Percentiles rank a stretch among this genome's conserved stretches.
Conservation (phyloP, 2,113 vertebrate genomes). For the Calypte anna region DNA sequence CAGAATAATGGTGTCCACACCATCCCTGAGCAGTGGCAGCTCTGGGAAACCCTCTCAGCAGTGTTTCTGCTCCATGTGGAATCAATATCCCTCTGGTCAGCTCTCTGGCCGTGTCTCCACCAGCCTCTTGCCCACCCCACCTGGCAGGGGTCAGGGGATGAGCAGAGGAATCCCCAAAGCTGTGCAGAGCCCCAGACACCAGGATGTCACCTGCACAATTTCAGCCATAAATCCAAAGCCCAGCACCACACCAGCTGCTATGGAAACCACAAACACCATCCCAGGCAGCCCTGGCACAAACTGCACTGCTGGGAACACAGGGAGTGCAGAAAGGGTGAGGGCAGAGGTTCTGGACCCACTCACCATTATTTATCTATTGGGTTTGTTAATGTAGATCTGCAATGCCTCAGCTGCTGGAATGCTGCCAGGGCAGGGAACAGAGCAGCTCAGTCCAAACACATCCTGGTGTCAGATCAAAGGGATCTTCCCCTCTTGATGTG, state of each 20-base stretch:
- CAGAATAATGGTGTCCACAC: accelerated
- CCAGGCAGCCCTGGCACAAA: not conserved
- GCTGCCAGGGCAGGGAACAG: not conserved
- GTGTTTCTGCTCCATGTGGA: not conserved
- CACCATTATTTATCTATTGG: not conserved
- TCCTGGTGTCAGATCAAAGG: not conserved
- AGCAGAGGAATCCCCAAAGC: not conserved
- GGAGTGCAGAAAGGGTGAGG: not conserved
- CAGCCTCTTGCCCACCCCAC: not conserved
- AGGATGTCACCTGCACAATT: not conserved
- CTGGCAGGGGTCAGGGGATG: not conserved
- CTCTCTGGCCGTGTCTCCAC: accelerated
- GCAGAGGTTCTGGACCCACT: not conserved
- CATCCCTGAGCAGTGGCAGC: not conserved
- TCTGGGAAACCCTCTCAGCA: not conserved
- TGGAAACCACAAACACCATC: not conserved
- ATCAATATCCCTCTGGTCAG: not conserved
- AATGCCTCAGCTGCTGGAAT: not conserved
- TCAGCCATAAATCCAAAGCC: not conserved
- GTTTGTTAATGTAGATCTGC: not conserved
- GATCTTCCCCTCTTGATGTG: not conserved
- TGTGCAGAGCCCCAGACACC: too few species aligned
- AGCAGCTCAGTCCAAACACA: not conserved
- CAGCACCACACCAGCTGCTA: accelerated
- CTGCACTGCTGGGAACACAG: not conserved